Evolutionary conservation across 2,113 vertebrate genomes (phyloP).

Genomic region (Phoenicopterus ruber): DNA sequence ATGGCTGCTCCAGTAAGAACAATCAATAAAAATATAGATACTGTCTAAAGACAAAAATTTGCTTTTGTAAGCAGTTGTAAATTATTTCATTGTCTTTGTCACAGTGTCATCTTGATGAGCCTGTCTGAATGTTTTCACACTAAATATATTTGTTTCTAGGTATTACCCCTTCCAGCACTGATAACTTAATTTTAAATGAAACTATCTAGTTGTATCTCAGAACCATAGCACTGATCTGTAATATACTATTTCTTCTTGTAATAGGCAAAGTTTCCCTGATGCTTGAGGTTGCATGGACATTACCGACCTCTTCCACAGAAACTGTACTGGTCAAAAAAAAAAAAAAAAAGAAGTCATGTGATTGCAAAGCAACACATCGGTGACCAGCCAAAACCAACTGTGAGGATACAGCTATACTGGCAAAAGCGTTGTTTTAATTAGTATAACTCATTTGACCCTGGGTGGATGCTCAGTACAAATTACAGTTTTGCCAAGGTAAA

Average conservation of each 20-base stretch:
- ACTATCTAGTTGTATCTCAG: background rate
- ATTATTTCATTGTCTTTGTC: background rate
- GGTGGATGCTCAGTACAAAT: background rate
- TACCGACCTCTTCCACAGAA: background rate
- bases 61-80: background rate
- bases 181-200: background rate
- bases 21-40: background rate
- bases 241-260: background rate
- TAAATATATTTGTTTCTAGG: background rate
- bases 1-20: background rate
- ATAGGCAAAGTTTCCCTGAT: background rate
- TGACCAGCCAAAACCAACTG: background rate
- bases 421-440: background rate
- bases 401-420: background rate
- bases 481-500: background rate
- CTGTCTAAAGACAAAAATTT: background rate
- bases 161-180: background rate
- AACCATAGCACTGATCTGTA: background rate
- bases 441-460: background rate
- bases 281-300: background rate
- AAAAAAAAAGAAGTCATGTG: background rate
- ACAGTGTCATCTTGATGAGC: background rate
- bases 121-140: background rate
- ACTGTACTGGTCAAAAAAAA: background rate
- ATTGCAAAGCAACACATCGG: background rate